Evolutionary conservation across 1,140 invertebrate genomes (phyloP), one percentile per base, ranked within the genome.

Genomic region (Odontomachus brunneus): DNA sequence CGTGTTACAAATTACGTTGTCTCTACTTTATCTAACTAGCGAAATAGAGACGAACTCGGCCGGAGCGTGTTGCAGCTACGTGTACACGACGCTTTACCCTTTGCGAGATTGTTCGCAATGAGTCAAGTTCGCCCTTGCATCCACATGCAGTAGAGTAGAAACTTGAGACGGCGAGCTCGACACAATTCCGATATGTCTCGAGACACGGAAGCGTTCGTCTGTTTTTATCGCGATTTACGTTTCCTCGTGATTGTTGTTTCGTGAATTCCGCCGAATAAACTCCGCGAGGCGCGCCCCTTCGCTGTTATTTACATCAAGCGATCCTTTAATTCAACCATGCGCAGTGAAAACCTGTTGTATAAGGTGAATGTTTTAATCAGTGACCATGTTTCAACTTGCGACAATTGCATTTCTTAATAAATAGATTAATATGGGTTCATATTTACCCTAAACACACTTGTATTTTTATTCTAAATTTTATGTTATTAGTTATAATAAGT

Each of bases 1-100:
- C 75, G 75, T 71, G 65, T 71, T 80, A 80, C 75, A 80, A 80
- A 71, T 80, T 80, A 80, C 33, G 22, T 80, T 80, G 51, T 71
- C 33, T 48, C 63, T 48, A 71, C 33, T 71, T 59, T 71, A 69
- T 69, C 29, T 53, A 24, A 44, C 65, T 59, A 29, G 33, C 33
- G 65, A 29, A 69, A 71, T 57, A 71, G 51, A 57, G n/a, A 17
- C 62, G 33, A 80, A 71, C 22, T 71, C 24, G 22, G 51, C 33
- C 29, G 19, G 57, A 11, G 65, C 48, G 19, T 67, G 14, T 22
- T 17, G 22, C 24, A 5, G 17, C 26, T 51, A 76, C 17, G 49
- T n/a, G 57, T 38, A 5, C n/a, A 33, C 48, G 48, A 51, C 33
- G 55, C 17, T 60, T 74, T 76, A 76, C 4, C 14, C 26, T 76